A percentile compares a stretch with the other conserved stretches of the same genome.
These are phyloP conservation scores for Syngnathus floridae DNA, from an alignment of 2,113 vertebrate species.

Conservation along the genomic window DNA sequence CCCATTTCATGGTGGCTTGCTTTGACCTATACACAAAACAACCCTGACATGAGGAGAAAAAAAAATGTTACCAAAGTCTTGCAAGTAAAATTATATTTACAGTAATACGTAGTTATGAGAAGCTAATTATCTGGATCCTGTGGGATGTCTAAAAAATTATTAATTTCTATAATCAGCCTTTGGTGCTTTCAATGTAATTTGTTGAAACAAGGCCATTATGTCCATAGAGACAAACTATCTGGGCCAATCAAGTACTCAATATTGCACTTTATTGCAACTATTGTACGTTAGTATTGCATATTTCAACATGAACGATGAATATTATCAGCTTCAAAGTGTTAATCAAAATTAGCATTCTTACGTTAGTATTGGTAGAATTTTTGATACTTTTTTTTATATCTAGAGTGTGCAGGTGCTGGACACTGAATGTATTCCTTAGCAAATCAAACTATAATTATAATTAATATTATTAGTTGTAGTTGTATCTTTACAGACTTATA, in stretches of 20 bases:
- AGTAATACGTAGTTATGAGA: not conserved
- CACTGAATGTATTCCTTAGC: not conserved
- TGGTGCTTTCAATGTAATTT: slow-evolving; percentile 46
- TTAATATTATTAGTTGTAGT: too few relatives aligned
- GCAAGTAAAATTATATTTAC: not conserved
- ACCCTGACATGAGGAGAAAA: slow-evolving; percentile 20
- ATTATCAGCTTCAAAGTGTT: not conserved
- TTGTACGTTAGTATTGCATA: slow-evolving; percentile 18
- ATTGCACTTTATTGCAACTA: slow-evolving; percentile 18
- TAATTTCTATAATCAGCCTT: slow-evolving; percentile 12
- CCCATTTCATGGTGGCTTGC: slow-evolving; percentile 59
- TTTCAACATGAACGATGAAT: not conserved
- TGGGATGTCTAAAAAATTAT: not conserved
- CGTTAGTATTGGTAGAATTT: not conserved
- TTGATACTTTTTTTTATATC: not conserved
- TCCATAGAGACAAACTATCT: slow-evolving; percentile 50
- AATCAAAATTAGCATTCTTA: not conserved
- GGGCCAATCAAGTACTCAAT: slow-evolving; percentile 46
- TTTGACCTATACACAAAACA: slow-evolving; percentile 2
- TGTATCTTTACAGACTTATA: too few relatives aligned
- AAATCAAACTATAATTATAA: not conserved
- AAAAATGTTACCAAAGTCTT: not conserved
- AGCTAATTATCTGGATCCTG: not conserved
- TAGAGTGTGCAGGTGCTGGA: not conserved
- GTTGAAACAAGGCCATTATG: slow-evolving; percentile 64